Conservation (phyloP, 2,797 vertebrate genomes). For the Anabacerthia variegaticeps region DNA sequence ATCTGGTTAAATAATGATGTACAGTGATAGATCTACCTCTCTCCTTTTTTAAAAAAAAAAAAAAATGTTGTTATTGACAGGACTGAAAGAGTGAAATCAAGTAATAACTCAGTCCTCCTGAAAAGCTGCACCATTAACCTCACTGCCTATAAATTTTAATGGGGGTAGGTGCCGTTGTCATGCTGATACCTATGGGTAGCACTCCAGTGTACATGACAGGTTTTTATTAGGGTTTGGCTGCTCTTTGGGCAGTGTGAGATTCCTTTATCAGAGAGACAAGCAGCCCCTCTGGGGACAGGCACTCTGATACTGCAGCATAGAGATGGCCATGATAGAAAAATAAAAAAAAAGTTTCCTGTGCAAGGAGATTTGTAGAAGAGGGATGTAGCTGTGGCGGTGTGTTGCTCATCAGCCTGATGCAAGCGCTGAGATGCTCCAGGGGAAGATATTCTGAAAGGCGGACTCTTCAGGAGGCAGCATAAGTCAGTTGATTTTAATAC, state of each 20-base stretch:
- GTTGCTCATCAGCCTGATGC: background rate
- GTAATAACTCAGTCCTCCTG: background rate
- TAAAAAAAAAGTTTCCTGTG: background rate
- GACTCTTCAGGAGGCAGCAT: background rate
- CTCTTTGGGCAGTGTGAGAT: background rate
- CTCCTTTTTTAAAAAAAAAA: background rate
- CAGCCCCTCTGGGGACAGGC: rapidly evolving
- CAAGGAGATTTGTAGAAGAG: background rate
- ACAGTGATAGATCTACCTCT: background rate
- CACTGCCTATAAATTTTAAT: background rate
- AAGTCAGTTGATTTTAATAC: background rate
- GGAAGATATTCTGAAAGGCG: background rate
- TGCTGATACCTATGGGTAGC: rapidly evolving
- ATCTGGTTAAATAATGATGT: background rate
- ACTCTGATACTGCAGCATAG: background rate
- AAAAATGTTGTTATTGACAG: background rate
- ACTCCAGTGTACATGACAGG: rapidly evolving
- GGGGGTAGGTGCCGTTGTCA: background rate
- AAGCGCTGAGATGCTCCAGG: background rate
- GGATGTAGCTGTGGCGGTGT: background rate
- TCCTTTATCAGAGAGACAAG: background rate
- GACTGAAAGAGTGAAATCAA: background rate
- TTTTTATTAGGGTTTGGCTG: background rate
- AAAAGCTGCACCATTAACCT: background rate
- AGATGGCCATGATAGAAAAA: background rate